A percentile compares a stretch with the other conserved stretches of the same genome.
phyloP scores from a whole-genome alignment of 1,140 invertebrate genomes.

The Platyura marginata region DNA sequence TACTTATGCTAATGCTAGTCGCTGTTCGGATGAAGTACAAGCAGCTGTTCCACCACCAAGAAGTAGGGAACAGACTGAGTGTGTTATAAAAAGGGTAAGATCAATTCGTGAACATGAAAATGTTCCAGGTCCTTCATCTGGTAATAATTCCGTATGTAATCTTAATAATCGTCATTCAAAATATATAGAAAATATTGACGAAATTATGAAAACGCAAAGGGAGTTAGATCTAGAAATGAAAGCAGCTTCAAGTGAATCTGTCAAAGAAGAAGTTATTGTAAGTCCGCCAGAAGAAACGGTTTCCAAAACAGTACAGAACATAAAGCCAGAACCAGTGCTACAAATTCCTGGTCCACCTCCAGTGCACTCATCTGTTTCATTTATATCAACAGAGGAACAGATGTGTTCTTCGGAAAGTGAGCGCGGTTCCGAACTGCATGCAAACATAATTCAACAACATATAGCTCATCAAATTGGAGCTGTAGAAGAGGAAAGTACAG shows the following conservation, averaged over 20 bases:
- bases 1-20: no score
- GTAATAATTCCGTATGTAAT: no score
- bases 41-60: not conserved
- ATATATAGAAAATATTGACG: constrained; percentile 22
- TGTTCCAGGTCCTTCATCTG: no score
- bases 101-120: no score
- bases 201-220: constrained; percentile 3
- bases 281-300: no score
- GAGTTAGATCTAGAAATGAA: no score
- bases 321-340: not conserved
- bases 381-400: constrained; percentile 27
- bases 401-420: constrained; percentile 62
- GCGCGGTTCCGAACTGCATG: constrained; percentile 38
- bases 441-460: constrained; percentile 5
- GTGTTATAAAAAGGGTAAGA: not conserved
- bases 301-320: not conserved
- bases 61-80: not conserved
- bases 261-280: no score
- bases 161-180: constrained; percentile 19
- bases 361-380: constrained; percentile 1
- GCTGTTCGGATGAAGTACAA: no score
- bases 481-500: constrained; percentile 46
- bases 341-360: not conserved
- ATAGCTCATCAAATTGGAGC: constrained; percentile 19
- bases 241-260: no score